These are phyloP conservation scores for Elachura formosa DNA, from an alignment of 2,113 vertebrate genomes.

Conservation along the genomic window DNA sequence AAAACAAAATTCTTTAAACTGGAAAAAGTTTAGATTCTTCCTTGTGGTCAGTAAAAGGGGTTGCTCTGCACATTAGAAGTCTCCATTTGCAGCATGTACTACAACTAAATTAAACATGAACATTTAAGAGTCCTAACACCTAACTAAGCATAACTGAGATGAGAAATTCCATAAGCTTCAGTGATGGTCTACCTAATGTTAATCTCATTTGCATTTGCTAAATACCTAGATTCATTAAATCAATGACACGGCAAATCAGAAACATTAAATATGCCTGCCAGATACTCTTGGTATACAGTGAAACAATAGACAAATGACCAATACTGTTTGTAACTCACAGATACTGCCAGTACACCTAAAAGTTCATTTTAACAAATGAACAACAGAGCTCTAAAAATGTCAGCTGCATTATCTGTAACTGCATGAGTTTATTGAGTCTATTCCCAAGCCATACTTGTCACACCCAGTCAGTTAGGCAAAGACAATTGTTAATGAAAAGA, in stretches of 20 bases:
- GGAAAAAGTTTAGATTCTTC: neutral
- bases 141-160: neutral
- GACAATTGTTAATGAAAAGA: neutral
- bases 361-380: neutral
- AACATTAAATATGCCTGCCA: neutral
- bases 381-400: neutral
- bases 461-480: neutral
- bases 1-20: neutral
- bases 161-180: neutral
- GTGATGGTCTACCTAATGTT: neutral
- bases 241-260: neutral
- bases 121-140: neutral
- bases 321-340: neutral
- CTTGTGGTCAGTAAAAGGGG: neutral
- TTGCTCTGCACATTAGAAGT: neutral
- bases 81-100: neutral
- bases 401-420: neutral
- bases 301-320: neutral
- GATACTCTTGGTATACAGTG: neutral
- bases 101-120: neutral
- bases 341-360: neutral
- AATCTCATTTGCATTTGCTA: neutral
- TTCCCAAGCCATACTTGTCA: neutral
- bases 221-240: neutral
- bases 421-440: neutral